These are phyloP conservation scores for Siniperca chuatsi DNA, from an alignment of 2,113 vertebrate species.

Conservation along the genomic window DNA sequence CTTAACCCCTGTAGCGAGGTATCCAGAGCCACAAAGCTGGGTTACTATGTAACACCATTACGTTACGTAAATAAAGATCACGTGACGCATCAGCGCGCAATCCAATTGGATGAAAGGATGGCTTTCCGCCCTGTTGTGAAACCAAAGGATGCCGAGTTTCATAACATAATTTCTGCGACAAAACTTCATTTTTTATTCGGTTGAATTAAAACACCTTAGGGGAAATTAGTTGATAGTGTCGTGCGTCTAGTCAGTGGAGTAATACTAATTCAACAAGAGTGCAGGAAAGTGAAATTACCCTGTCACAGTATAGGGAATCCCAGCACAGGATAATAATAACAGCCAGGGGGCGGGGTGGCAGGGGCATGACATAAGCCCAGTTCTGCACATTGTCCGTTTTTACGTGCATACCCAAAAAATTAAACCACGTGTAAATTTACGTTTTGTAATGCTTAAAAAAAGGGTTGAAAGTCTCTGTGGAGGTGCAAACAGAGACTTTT, in stretches of 20 bases:
- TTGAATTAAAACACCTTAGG: not conserved
- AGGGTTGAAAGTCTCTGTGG: fast-evolving
- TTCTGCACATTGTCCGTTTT: not conserved
- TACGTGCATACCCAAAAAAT: not conserved
- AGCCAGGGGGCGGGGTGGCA: conserved; percentile 33
- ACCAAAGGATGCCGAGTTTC: conserved; percentile 79
- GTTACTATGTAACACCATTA: conserved; percentile 77
- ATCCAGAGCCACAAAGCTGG: conserved; percentile 27
- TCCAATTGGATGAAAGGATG: conserved; percentile 74
- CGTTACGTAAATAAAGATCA: conserved; percentile 86
- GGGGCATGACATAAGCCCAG: not conserved
- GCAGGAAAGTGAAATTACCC: not conserved
- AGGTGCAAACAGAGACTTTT: not conserved
- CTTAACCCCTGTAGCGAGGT: conserved; percentile 23
- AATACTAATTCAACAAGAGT: not conserved
- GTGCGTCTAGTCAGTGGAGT: not conserved
- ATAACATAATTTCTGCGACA: conserved; percentile 75
- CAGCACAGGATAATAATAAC: conserved; percentile 1
- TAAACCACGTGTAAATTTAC: not conserved
- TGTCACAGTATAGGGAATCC: conserved; percentile 48
- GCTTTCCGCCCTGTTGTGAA: conserved; percentile 84
- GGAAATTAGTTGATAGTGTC: too few species aligned
- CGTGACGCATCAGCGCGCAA: conserved; percentile 65
- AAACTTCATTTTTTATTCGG: not conserved
- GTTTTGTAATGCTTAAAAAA: not conserved